These are phyloP conservation scores for Lathronympha strigana DNA, from an alignment of 2,888 invertebrate genomes.

Conservation along the genomic window DNA sequence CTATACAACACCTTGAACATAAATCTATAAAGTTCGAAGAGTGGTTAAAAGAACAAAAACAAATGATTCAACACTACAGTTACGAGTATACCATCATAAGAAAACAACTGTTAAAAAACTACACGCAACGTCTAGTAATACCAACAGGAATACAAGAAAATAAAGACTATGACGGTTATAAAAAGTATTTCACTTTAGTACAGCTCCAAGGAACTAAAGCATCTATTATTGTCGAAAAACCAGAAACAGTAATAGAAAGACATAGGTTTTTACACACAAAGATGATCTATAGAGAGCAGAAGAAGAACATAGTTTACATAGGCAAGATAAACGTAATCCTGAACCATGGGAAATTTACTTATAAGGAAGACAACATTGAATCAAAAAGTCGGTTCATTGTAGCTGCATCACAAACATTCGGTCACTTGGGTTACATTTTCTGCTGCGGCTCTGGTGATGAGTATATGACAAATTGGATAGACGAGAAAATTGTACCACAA, in stretches of 20 bases:
- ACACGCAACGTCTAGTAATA: not conserved
- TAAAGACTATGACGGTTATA: not conserved
- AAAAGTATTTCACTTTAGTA: conserved; percentile 16
- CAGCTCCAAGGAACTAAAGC: conserved; percentile 9
- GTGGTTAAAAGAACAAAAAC: not conserved
- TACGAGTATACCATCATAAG: not conserved
- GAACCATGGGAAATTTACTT: not conserved
- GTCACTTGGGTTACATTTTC: not conserved
- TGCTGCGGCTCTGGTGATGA: not conserved
- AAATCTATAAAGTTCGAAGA: conserved; percentile 3
- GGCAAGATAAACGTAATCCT: not conserved
- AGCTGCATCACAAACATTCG: conserved; percentile 13
- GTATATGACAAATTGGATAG: conserved; percentile 16
- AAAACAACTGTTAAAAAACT: conserved; percentile 3
- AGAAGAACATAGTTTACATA: conserved; percentile 33
- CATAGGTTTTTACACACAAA: conserved; percentile 26
- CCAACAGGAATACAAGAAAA: not conserved
- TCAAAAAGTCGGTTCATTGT: conserved; percentile 2
- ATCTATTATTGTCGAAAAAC: conserved; percentile 37
- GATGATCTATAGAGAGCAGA: conserved; percentile 16
- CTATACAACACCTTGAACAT: not conserved
- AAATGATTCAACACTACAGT: not conserved
- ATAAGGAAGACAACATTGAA: not conserved
- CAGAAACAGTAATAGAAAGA: conserved; percentile 33
- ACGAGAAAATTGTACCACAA: conserved; percentile 20